phyloP scores from a whole-genome alignment of 2,113 vertebrate genomes.

The Gymnogyps californianus region DNA sequence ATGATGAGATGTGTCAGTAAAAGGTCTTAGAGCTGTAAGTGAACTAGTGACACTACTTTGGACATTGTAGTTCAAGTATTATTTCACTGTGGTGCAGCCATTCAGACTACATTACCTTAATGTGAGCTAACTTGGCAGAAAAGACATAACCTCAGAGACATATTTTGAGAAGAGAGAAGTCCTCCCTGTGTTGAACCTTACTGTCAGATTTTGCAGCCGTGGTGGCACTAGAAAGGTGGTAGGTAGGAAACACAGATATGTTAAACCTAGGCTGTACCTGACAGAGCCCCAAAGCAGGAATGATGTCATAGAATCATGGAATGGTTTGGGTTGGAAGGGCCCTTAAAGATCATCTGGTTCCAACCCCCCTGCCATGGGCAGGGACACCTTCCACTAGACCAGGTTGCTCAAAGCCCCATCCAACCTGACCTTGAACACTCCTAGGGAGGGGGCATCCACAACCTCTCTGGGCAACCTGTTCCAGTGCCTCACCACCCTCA shows the following conservation, averaged over 20 bases:
- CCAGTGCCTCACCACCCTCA: no score
- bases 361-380: no score
- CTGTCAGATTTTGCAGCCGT: not conserved
- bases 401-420: no score
- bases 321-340: no score
- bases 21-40: not conserved
- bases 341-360: no score
- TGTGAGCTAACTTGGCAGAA: not conserved
- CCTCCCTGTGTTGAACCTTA: not conserved
- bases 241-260: fast-evolving
- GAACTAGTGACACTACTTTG: not conserved
- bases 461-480: no score
- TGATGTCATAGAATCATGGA: no score
- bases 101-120: not conserved
- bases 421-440: no score
- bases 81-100: not conserved
- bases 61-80: not conserved
- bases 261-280: not conserved
- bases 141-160: not conserved
- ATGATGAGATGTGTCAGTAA: not conserved
- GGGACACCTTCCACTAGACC: no score
- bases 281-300: not conserved
- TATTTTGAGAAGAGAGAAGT: not conserved
- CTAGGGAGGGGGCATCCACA: no score
- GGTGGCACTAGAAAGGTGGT: not conserved